Conservation (phyloP, 2,113 vertebrate genomes). For the Passer montanus region DNA sequence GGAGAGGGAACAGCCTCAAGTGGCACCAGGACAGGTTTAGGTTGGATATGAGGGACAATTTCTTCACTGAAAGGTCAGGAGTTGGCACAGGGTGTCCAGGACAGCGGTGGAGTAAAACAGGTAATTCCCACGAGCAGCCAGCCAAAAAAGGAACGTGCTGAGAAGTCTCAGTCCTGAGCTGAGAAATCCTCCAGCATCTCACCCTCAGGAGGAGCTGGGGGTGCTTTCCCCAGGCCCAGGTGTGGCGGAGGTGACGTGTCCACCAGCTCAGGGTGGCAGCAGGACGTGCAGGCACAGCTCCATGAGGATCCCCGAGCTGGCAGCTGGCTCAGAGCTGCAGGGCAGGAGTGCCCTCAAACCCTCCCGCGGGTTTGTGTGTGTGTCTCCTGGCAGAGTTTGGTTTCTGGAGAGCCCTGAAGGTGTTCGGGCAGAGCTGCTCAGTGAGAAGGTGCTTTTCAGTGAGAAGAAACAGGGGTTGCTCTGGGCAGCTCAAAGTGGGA, state of each 20-base stretch:
- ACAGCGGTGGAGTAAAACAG: accelerated
- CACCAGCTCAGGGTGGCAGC: neutral
- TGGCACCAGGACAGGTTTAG: neutral
- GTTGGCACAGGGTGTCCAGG: neutral
- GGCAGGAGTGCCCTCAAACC: neutral
- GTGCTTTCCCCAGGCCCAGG: accelerated
- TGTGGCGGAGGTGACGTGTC: accelerated
- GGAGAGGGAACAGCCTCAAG: accelerated
- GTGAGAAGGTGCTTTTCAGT: neutral
- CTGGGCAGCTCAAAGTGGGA: neutral
- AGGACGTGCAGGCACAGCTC: neutral
- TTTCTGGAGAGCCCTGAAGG: neutral
- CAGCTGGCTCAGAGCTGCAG: neutral
- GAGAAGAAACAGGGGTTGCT: neutral
- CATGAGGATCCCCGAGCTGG: accelerated
- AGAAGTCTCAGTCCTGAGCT: accelerated
- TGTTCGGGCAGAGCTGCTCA: neutral
- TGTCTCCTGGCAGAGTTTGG: neutral
- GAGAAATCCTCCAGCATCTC: accelerated
- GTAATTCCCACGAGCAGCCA: neutral
- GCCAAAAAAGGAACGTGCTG: neutral
- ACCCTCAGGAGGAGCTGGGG: neutral
- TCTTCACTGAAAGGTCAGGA: neutral
- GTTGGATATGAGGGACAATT: neutral
- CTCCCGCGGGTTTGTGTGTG: neutral